Evolutionary conservation across 1,140 invertebrate genomes (phyloP).

Genomic region (Eueides isabella): DNA sequence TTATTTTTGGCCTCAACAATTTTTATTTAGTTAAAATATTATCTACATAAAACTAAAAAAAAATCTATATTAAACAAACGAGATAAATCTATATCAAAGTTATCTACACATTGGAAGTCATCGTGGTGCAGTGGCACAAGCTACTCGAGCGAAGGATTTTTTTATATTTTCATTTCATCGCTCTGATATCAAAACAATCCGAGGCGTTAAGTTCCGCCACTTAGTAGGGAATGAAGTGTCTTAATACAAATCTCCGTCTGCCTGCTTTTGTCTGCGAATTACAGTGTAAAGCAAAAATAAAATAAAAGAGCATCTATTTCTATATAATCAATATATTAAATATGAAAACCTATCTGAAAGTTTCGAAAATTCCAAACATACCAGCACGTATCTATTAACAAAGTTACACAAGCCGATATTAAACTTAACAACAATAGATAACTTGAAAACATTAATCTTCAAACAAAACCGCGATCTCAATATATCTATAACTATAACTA

Average conservation of each 20-base stretch:
- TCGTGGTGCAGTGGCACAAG: too few species aligned
- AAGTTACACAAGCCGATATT: conserved; percentile 13
- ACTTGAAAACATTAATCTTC: conserved; percentile 23
- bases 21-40: too few species aligned
- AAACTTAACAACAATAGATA: conserved; percentile 13
- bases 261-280: neutral
- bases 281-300: neutral
- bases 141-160: too few species aligned
- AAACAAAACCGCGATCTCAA: conserved; percentile 24
- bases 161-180: neutral
- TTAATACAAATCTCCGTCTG: neutral
- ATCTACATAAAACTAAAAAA: too few species aligned
- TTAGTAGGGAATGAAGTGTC: neutral
- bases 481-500: conserved; percentile 8
- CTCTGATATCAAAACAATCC: neutral
- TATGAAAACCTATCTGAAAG: neutral
- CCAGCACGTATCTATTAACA: conserved; percentile 11
- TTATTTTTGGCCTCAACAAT: too few species aligned
- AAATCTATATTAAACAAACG: too few species aligned
- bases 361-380: conserved; percentile 4
- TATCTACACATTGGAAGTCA: too few species aligned
- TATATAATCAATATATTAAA: neutral
- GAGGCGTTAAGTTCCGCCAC: neutral
- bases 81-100: too few species aligned
- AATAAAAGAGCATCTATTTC: neutral